A percentile compares a stretch with the other conserved stretches of the same genome.
These are phyloP conservation scores for Drosophila anceps DNA, from an alignment of 2,888 invertebrate genomes.

Conservation along the genomic window DNA sequence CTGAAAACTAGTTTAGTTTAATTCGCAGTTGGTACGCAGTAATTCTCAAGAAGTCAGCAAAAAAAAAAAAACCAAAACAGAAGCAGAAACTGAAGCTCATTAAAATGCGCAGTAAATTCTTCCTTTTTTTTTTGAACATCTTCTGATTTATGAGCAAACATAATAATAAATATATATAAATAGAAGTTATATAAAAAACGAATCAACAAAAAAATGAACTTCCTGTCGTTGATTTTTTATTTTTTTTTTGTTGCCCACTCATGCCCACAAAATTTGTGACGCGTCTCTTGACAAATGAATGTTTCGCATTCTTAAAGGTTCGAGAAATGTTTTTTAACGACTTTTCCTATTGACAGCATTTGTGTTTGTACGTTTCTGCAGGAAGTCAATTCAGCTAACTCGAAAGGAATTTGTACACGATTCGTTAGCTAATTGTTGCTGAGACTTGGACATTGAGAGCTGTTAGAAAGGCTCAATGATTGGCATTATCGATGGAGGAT, in stretches of 20 bases:
- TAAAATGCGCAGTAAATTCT: conserved; percentile 50
- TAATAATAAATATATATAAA: conserved; percentile 27
- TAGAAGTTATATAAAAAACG: conserved; percentile 47
- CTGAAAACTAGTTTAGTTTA: conserved; percentile 72
- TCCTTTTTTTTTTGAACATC: conserved; percentile 15
- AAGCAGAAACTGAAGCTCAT: conserved; percentile 37
- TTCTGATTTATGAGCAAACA: conserved; percentile 52
- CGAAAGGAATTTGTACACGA: conserved; percentile 30
- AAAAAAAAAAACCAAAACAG: conserved; percentile 1
- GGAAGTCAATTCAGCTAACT: conserved; percentile 62
- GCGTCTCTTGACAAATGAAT: conserved; percentile 62
- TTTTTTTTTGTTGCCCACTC: conserved; percentile 62
- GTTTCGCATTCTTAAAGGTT: conserved; percentile 40
- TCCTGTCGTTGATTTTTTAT: conserved; percentile 56
- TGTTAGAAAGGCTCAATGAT: conserved; percentile 28
- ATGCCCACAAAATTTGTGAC: conserved; percentile 61
- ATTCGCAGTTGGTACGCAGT: conserved; percentile 47
- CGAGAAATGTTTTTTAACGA: conserved; percentile 37
- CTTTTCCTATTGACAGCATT: conserved; percentile 13
- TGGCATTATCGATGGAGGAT: conserved; percentile 33
- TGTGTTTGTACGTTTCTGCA: conserved; percentile 25
- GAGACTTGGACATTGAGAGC: not conserved
- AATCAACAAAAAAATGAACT: conserved; percentile 54
- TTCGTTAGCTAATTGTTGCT: conserved; percentile 44
- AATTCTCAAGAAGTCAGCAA: conserved; percentile 55